Percentiles rank a stretch among this genome's conserved stretches.
Conservation (phyloP, 1,140 invertebrate species). For the Cherax quadricarinatus region DNA sequence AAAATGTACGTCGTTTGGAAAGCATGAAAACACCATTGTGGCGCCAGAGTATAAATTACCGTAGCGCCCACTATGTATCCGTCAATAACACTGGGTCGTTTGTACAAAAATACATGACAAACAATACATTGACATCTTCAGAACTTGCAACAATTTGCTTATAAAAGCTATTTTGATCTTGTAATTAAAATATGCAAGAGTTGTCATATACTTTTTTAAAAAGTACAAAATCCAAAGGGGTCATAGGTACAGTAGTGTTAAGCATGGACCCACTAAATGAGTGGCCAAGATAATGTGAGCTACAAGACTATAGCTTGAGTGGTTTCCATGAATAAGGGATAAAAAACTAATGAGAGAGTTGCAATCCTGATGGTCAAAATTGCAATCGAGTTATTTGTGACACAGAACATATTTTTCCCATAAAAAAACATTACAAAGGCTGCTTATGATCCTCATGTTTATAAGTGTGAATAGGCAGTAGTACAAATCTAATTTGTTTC, state of each 20-base stretch:
- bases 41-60: neutral
- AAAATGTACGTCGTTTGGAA: slow-evolving; percentile 1
- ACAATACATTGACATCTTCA: neutral
- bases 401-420: no score
- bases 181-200: neutral
- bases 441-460: no score
- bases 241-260: neutral
- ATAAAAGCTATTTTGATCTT: neutral
- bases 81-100: neutral
- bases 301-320: neutral
- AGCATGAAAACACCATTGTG: neutral
- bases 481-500: no score
- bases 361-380: no score
- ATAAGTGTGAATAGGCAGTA: no score
- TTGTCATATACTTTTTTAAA: neutral
- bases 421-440: no score
- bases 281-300: neutral
- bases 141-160: slow-evolving; percentile 4
- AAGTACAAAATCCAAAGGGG: neutral
- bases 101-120: slow-evolving; percentile 22
- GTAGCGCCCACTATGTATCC: neutral
- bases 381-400: no score
- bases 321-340: neutral
- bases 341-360: no score
- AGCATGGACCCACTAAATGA: neutral